A percentile compares a stretch with the other conserved stretches of the same genome.
phyloP scores from a whole-genome alignment of 2,113 vertebrate species.

The Osmerus eperlanus region DNA sequence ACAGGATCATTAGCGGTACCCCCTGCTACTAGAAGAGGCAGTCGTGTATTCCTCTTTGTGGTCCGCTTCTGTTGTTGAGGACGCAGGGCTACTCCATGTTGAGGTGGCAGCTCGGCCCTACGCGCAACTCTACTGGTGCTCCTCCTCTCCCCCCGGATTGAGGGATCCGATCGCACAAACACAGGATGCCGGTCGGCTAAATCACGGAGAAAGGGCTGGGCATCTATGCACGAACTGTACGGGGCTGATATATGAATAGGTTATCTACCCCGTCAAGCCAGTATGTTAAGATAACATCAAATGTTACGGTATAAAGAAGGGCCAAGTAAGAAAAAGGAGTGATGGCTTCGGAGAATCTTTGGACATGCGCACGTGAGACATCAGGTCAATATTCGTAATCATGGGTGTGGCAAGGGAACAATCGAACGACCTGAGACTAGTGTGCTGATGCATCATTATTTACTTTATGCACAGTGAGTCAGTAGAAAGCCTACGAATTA shows the following conservation, averaged over 20 bases:
- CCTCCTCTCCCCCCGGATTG: slow-evolving; percentile 1
- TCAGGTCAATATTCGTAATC: slow-evolving; percentile 53
- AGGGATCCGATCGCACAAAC: slow-evolving; percentile 21
- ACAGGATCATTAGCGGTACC: slow-evolving; percentile 41
- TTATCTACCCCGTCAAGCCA: not conserved
- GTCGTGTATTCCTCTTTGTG: slow-evolving; percentile 35
- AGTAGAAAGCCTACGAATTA: not conserved
- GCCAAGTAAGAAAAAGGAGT: not conserved
- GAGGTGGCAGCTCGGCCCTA: slow-evolving; percentile 67
- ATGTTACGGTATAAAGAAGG: not conserved
- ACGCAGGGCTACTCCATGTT: slow-evolving; percentile 73
- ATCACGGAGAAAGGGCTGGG: slow-evolving; percentile 49
- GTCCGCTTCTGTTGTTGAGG: slow-evolving; percentile 25
- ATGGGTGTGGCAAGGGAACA: slow-evolving; percentile 64
- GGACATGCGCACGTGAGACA: slow-evolving; percentile 45
- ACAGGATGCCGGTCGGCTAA: slow-evolving; percentile 57
- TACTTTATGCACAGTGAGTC: not conserved
- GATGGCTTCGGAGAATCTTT: slow-evolving; percentile 26
- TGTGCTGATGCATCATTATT: not conserved
- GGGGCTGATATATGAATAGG: not conserved
- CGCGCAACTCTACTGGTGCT: slow-evolving; percentile 23
- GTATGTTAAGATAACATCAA: not conserved
- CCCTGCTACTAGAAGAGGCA: not conserved
- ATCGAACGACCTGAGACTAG: slow-evolving; percentile 17
- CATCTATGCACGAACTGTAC: slow-evolving; percentile 9